Conservation (phyloP, 1,140 invertebrate genomes). For the Paralvinella palmiformis region DNA sequence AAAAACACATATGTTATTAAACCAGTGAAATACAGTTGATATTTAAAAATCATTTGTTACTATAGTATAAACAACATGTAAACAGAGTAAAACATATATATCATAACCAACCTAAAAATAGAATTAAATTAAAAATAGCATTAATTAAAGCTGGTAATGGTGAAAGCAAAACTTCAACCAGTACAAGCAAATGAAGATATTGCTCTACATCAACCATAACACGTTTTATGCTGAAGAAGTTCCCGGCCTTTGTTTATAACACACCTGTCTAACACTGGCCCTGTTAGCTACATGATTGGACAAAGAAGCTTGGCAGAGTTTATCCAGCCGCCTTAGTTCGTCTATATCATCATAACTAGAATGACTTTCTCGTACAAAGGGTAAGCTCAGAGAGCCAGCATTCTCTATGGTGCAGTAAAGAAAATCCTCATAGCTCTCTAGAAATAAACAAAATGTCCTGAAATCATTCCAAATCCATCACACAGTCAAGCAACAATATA, state of each 20-base stretch:
- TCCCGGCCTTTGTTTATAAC: not conserved
- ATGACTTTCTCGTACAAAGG: slow-evolving; percentile 23
- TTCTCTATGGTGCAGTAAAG: too few species aligned
- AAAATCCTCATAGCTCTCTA: too few species aligned
- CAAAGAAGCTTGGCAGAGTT: slow-evolving; percentile 14
- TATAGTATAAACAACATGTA: too few species aligned
- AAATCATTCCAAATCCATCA: too few species aligned
- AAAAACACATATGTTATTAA: too few species aligned
- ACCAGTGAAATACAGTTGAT: too few species aligned
- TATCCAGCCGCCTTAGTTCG: slow-evolving; percentile 19
- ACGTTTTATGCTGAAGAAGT: not conserved
- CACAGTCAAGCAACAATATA: too few species aligned
- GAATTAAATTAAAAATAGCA: not conserved
- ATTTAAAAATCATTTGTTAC: too few species aligned
- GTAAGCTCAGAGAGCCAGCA: slow-evolving; percentile 26
- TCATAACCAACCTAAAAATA: not conserved
- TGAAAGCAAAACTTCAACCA: not conserved
- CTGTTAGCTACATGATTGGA: slow-evolving; percentile 25
- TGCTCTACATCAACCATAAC: not conserved
- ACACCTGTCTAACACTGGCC: slow-evolving; percentile 25
- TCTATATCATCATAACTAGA: slow-evolving; percentile 10
- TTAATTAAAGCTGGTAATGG: not conserved
- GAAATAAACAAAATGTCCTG: too few species aligned
- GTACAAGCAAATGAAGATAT: not conserved
- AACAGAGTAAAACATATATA: not conserved